Evolutionary conservation across 2,113 vertebrate genomes (phyloP).

Genomic region (Eira barbara): DNA sequence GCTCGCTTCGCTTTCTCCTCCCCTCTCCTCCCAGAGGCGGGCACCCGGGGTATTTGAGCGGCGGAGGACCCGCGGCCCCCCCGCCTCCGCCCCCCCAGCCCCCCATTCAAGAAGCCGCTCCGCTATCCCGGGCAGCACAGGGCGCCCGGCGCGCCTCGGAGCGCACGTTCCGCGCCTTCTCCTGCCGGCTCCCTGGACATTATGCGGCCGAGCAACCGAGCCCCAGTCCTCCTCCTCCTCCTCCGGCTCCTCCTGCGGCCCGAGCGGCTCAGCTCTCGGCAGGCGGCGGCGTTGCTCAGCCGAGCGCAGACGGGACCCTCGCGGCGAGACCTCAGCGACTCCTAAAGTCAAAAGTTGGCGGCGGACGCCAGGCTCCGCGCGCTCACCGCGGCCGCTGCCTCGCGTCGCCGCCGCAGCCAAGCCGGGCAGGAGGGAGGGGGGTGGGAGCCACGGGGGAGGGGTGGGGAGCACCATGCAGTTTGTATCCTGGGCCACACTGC

Average conservation of each 20-base stretch:
- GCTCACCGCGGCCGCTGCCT: slow-evolving; percentile 43
- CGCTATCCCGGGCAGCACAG: slow-evolving; percentile 63
- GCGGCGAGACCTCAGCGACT: slow-evolving; percentile 64
- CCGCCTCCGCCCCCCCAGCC: slow-evolving; percentile 44
- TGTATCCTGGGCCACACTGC: slow-evolving; percentile 93
- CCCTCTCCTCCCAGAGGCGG: slow-evolving; percentile 71
- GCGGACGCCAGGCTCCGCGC: slow-evolving; percentile 42
- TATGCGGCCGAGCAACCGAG: slow-evolving; percentile 67
- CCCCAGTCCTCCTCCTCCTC: slow-evolving; percentile 45
- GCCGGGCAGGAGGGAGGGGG: slow-evolving; percentile 60
- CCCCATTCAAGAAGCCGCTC: slow-evolving; percentile 74
- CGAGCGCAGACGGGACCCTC: slow-evolving; percentile 63
- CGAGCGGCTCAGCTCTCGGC: slow-evolving; percentile 68
- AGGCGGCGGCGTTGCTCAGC: slow-evolving; percentile 71
- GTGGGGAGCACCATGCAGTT: slow-evolving; percentile 94
- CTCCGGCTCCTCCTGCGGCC: slow-evolving; percentile 64
- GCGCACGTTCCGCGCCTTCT: slow-evolving; percentile 69
- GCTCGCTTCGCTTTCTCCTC: slow-evolving; percentile 54
- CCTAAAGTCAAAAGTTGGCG: slow-evolving; percentile 67
- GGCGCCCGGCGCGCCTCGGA: slow-evolving; percentile 73
- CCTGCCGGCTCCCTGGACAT: slow-evolving; percentile 55
- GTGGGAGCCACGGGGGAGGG: slow-evolving; percentile 58
- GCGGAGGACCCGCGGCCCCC: slow-evolving; percentile 48
- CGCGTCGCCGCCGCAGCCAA: slow-evolving; percentile 19
- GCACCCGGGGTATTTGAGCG: slow-evolving; percentile 62